These are phyloP conservation scores for Papilio gigon DNA, from an alignment of 2,888 invertebrate genomes.

Conservation along the genomic window DNA sequence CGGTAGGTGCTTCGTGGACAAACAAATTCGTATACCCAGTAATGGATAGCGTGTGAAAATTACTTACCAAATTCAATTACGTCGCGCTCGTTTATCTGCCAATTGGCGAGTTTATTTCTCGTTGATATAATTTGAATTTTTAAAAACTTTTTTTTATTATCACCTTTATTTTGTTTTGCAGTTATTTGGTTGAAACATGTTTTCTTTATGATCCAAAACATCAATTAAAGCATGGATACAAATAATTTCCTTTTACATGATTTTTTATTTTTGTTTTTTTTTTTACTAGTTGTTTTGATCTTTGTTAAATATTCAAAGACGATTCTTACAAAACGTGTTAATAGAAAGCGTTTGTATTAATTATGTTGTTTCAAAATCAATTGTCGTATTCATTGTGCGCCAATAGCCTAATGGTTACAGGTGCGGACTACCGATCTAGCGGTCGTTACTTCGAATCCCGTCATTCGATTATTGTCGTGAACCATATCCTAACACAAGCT, in stretches of 20 bases:
- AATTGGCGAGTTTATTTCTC: background rate
- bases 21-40: slow-evolving; percentile 11
- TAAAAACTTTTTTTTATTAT: background rate
- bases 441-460: no score
- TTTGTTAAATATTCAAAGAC: no score
- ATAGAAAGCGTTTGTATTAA: background rate
- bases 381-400: slow-evolving; percentile 7
- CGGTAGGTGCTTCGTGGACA: background rate
- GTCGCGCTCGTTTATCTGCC: slow-evolving; percentile 9
- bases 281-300: background rate
- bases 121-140: background rate
- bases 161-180: background rate
- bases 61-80: slow-evolving; percentile 23
- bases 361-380: background rate
- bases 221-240: no score
- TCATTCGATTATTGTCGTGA: no score
- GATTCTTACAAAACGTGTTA: background rate
- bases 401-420: no score
- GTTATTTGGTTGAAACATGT: background rate
- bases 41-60: slow-evolving; percentile 24
- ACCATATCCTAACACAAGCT: no score
- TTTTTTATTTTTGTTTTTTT: no score
- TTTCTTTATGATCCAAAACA: no score
- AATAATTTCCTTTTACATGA: no score
- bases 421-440: no score